Conservation (phyloP, 2,113 vertebrate species). For the Ursus arctos region DNA sequence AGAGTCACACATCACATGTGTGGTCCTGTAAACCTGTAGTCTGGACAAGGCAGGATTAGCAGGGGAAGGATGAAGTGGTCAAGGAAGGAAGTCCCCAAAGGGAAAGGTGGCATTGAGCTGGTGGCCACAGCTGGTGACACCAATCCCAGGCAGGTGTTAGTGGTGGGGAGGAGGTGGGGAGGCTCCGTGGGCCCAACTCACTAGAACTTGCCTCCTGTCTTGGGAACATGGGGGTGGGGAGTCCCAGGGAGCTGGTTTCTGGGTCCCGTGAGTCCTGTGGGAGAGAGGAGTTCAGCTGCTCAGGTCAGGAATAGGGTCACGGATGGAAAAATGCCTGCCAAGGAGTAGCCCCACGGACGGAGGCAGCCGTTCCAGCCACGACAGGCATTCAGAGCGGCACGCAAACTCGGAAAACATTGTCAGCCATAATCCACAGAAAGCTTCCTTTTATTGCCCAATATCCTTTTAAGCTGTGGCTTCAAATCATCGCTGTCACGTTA, state of each 20-base stretch:
- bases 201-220: neutral
- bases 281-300: neutral
- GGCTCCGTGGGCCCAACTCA: neutral
- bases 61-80: neutral
- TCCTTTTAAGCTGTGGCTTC: slow-evolving; percentile 79
- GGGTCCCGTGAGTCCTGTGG: fast-evolving
- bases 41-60: neutral
- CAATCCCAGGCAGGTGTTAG: neutral
- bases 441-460: slow-evolving; percentile 83
- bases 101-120: neutral
- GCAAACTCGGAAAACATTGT: slow-evolving; percentile 66
- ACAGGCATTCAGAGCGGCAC: slow-evolving; percentile 51
- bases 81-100: neutral
- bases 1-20: neutral
- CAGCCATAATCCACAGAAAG: slow-evolving; percentile 64
- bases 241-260: neutral
- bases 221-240: neutral
- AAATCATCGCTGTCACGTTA: slow-evolving; percentile 77
- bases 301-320: neutral
- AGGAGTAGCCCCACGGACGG: neutral
- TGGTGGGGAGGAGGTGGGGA: neutral
- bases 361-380: slow-evolving; percentile 19
- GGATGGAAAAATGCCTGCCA: neutral
- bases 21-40: neutral
- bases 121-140: neutral